Evolutionary conservation across 2,797 vertebrate genomes (phyloP), one percentile per base, ranked within the genome.

Genomic region (Acestrorhynchus altus): DNA sequence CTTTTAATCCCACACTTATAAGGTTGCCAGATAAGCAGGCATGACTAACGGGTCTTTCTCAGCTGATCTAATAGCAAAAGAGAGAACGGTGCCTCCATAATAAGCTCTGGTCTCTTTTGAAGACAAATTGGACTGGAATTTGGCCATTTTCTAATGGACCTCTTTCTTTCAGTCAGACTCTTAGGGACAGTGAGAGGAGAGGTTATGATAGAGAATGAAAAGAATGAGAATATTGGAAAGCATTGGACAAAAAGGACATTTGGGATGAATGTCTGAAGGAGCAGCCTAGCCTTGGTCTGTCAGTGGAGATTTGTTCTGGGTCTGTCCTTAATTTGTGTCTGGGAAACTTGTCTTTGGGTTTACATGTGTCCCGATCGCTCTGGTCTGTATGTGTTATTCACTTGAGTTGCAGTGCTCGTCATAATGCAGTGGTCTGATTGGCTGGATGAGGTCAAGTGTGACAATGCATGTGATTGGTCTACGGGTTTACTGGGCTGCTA

Each of bases 1-100:
- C 96, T 96, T 95, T 95, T 98, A 97, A 98, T 99, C 96, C 96
- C 86, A 90, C 91, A 90, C 95, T 96, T 95, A 95, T 96, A 96
- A 96, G 95, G 95, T 96, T 96, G 96, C 93, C 92, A 95, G 95
- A 98, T 97, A 97, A 97, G 96, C 92, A 92, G 93, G 94, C 92
- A 86, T 97, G 96, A 96, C 92, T 93, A 96, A 96, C 94, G 90
- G 94, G 94, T 94, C 94, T 95, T 96, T 95, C 92, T 89, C 92
- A 88, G 84, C 92, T 89, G 91, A 92, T 89, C 90, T 95, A 94
- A 95, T 94, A 94, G 93, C 92, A 92, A 93, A 92, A 87, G 91
- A 93, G 95, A 90, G 93, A 92, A 91, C 90, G 35, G 90, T 91
- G 89, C 90, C 90, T 92, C 92, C 89, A 92, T 95, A 96, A 95